Evolutionary conservation across 2,797 vertebrate genomes (phyloP), one percentile per base, ranked within the genome.

Genomic region (Myripristis murdjan): DNA sequence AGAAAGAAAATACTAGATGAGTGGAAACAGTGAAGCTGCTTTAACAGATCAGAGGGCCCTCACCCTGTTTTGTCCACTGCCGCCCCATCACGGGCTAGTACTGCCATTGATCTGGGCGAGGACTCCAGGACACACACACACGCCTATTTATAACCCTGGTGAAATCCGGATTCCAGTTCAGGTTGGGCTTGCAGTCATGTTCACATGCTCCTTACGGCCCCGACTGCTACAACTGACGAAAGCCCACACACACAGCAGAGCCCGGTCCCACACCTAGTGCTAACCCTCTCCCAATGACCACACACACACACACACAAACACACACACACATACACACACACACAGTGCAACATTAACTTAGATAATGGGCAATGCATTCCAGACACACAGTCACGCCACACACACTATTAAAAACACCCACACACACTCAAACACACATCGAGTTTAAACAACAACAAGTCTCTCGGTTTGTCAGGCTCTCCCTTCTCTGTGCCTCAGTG

Each of bases 111-210:
- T 68, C 83, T 66, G 47, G 41, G 82, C 54, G 57, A 63, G 77
- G 33, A 70, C 47, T 18, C 53, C 47, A 39, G n/a, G 22, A 75
- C 73, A 67, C 65, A 22, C 26, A 47, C 53, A 63, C 47, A 47
- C 55, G 55, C 73, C 69, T 92, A 91, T 94, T 93, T 89, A 91
- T 93, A 92, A 86, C 76, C 61, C 84, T 65, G 2, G 67, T 89
- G 90, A 81, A 93, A 71, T 86, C 84, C 35, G 35, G 77, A 92
- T 84, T 91, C 74, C 74, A 80, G 71, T 75, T 85, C 87, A 88
- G 43, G 28, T 73, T 71, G 64, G 71, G 64, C 58, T 71, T 80
- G 70, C 53, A 46, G 55, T 77, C 82, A 87, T 82, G 87, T 91
- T 92, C 90, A 87, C 89, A 90, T 89, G 90, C 80, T 82, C 79